These are phyloP conservation scores for Novumbra hubbsi DNA, from an alignment of 2,797 vertebrate species.

Conservation along the genomic window DNA sequence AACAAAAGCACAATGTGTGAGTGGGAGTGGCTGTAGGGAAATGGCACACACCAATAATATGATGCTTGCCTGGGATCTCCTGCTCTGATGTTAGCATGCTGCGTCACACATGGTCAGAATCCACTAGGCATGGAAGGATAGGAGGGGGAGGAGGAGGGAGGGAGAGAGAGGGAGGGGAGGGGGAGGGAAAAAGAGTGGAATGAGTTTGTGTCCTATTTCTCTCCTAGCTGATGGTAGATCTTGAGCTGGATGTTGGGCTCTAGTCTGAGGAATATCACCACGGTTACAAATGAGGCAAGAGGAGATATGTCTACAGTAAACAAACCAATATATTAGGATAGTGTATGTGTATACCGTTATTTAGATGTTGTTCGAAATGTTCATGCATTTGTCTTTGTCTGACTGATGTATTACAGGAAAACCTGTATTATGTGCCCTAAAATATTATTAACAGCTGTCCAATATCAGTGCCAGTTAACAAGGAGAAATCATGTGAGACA, in stretches of 20 bases:
- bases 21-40: not conserved
- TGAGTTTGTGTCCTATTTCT: conserved; percentile 6
- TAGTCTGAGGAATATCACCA: not conserved
- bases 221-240: not conserved
- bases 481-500: too few species aligned
- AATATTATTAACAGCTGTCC: too few species aligned
- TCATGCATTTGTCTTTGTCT: too few species aligned
- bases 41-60: not conserved
- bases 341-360: not conserved
- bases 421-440: too few species aligned
- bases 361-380: not conserved
- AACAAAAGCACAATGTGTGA: not conserved
- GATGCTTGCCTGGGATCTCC: conserved; percentile 35
- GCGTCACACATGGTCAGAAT: conserved; percentile 17
- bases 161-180: too few species aligned
- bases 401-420: too few species aligned
- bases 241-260: conserved; percentile 30
- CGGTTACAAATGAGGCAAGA: conserved; percentile 16
- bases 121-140: not conserved
- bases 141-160: too few species aligned
- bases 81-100: conserved; percentile 30
- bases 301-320: not conserved
- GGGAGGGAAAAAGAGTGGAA: not conserved
- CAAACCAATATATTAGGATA: too few species aligned
- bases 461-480: too few species aligned